These are phyloP conservation scores for Drosophila cognata DNA, from an alignment of 2,888 invertebrate species.

Conservation along the genomic window DNA sequence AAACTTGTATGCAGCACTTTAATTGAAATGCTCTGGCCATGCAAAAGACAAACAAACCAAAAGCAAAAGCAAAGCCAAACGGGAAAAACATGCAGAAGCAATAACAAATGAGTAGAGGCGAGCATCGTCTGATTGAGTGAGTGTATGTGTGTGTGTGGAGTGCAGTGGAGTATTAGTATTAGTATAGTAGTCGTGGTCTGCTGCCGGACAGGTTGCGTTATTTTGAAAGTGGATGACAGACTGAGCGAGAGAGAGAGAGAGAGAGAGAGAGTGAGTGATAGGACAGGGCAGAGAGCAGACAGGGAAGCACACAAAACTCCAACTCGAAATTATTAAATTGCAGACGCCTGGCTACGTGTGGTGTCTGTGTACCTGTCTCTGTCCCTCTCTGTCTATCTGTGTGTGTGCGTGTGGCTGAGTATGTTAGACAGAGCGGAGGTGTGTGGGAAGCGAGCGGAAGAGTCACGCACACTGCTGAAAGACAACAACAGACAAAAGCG, in stretches of 20 bases:
- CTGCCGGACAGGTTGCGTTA: conserved; percentile 64
- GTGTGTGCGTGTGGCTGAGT: conserved; percentile 23
- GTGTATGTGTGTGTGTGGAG: conserved; percentile 14
- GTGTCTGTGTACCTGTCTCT: conserved; percentile 13
- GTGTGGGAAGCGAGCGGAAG: conserved; percentile 40
- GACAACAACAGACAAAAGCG: conserved; percentile 63
- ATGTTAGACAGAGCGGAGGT: conserved; percentile 41
- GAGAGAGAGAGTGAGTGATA: conserved; percentile 9
- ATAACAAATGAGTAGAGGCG: conserved; percentile 46
- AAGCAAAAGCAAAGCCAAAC: conserved; percentile 34
- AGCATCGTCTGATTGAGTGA: conserved; percentile 23
- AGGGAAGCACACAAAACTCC: conserved; percentile 17
- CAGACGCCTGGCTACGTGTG: conserved; percentile 50
- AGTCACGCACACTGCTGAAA: conserved; percentile 55
- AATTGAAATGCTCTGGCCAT: conserved; percentile 64
- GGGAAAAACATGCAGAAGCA: conserved; percentile 54
- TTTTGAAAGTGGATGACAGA: conserved; percentile 56
- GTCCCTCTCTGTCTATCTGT: neutral
- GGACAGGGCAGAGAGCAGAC: neutral
- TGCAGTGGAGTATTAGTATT: conserved; percentile 1
- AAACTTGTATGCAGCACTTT: conserved; percentile 68
- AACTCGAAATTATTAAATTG: conserved; percentile 78
- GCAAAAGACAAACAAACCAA: conserved; percentile 42
- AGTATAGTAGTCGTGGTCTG: conserved; percentile 1
- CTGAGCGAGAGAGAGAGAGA: conserved; percentile 11